Conservation (phyloP, 2,888 invertebrate genomes). For the Rotaria sp. region DNA sequence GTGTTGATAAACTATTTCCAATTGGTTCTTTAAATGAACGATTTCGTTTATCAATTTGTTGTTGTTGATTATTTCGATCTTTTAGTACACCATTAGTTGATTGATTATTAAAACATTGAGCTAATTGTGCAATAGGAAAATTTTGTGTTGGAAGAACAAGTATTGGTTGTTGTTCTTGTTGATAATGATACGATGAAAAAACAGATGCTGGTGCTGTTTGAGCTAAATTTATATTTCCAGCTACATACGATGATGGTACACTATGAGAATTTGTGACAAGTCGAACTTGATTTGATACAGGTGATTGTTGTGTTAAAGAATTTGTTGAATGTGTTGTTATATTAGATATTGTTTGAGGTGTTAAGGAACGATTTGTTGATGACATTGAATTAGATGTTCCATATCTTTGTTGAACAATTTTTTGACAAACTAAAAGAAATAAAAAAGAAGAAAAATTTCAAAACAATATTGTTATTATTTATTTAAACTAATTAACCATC, state of each 20-base stretch:
- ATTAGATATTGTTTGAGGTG: slow-evolving; percentile 45
- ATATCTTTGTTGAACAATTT: slow-evolving; percentile 74
- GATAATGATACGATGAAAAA: slow-evolving; percentile 1
- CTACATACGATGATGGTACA: not conserved
- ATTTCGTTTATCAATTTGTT: not conserved
- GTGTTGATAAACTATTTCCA: not conserved
- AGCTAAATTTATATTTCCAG: not conserved
- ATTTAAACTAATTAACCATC: slow-evolving; percentile 70
- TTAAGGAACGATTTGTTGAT: slow-evolving; percentile 43
- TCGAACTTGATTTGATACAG: not conserved
- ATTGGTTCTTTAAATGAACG: slow-evolving; percentile 34
- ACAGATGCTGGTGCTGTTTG: slow-evolving; percentile 26
- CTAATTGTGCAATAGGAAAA: not conserved
- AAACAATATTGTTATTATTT: too few species aligned
- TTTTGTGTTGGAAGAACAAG: not conserved
- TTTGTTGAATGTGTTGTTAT: not conserved
- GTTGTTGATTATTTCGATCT: not conserved
- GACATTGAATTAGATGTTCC: slow-evolving; percentile 60
- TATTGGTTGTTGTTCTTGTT: slow-evolving; percentile 9
- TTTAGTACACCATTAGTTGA: not conserved
- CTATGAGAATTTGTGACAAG: not conserved
- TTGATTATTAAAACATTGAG: slow-evolving; percentile 13
- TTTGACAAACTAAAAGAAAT: slow-evolving; percentile 72
- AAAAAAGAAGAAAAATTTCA: slow-evolving; percentile 47
- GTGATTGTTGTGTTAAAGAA: not conserved